Evolutionary conservation across 2,113 vertebrate genomes (phyloP), one percentile per base, ranked within the genome.

Genomic region (Uria lomvia): DNA sequence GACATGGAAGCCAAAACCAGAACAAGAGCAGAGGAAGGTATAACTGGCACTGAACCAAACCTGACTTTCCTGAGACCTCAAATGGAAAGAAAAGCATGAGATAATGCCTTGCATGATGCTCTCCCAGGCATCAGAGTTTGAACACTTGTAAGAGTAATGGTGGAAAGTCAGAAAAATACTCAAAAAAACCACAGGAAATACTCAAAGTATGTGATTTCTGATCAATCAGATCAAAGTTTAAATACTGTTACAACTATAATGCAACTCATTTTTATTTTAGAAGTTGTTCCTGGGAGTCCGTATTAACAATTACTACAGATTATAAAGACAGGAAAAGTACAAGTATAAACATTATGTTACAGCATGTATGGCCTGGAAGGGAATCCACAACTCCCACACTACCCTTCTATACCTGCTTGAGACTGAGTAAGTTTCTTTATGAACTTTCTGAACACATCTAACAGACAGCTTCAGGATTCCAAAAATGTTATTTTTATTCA

Each of bases 121-220:
- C 32, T 53, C 34, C 23, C 66, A 75, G 36, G 32, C 8, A 62
- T 26, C 11, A 75, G 3, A 75, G 7, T 45, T 75, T 47, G 86
- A 88, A 56, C 24, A 16, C 36, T 65, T 4, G 0, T 5, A 76
- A 58, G 2, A 62, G 5, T 13, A 63, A 65, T 15, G 8, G 5
- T 20, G 14, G 8, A 56, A 73, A 15, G 15, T 40, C 36, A 62
- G 27, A 79, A 88, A 84, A 76, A 74, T 4, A 56, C 27, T 73
- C 4, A 7, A 73, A 43, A 11, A 53, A 81, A 30, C 6, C 23
- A 63, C 6, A 21, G 23, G 30, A 86, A 79, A 72, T 11, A 77
- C 6, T 30, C 12, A 10, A 82, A 72, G 1, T 34, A 52, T 7
- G 9, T 15, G 15, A 86, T 22, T 88, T 86, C 40, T 79, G 29